A percentile compares a stretch with the other conserved stretches of the same genome.
These are phyloP conservation scores for Pseudochirops corinnae DNA, from an alignment of 2,797 vertebrate genomes.

Conservation along the genomic window DNA sequence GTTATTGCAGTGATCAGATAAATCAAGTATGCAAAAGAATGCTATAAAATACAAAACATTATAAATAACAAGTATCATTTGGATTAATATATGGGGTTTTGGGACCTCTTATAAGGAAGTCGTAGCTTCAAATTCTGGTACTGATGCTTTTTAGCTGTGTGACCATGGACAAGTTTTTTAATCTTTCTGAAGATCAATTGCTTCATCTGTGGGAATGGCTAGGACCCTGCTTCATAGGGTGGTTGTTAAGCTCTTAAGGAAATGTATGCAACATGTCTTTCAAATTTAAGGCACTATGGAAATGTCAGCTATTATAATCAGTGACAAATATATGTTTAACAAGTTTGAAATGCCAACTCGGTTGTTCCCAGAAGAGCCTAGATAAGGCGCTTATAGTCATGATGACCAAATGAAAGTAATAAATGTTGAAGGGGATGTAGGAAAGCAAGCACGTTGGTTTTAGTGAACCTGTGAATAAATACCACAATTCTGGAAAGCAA, in stretches of 20 bases:
- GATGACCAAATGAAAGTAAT: neutral
- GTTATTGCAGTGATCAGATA: neutral
- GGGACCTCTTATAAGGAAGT: neutral
- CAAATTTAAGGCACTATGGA: neutral
- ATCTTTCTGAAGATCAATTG: neutral
- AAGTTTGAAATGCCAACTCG: neutral
- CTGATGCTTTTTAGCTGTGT: fast-evolving
- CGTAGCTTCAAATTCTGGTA: neutral
- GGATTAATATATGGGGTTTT: neutral
- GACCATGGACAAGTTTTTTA: neutral
- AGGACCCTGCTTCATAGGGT: neutral
- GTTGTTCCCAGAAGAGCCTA: neutral
- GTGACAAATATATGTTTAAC: neutral
- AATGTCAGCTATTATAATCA: neutral
- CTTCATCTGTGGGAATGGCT: neutral
- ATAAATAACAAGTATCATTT: neutral
- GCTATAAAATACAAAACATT: neutral
- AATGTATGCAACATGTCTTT: neutral
- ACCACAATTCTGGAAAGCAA: neutral
- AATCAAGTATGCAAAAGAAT: neutral
- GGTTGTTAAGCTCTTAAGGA: neutral
- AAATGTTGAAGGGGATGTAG: neutral
- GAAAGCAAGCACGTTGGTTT: neutral
- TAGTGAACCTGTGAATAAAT: neutral
- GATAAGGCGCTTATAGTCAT: neutral